phyloP scores from a whole-genome alignment of 2,888 invertebrate species.

The Thymelicus lineola region DNA sequence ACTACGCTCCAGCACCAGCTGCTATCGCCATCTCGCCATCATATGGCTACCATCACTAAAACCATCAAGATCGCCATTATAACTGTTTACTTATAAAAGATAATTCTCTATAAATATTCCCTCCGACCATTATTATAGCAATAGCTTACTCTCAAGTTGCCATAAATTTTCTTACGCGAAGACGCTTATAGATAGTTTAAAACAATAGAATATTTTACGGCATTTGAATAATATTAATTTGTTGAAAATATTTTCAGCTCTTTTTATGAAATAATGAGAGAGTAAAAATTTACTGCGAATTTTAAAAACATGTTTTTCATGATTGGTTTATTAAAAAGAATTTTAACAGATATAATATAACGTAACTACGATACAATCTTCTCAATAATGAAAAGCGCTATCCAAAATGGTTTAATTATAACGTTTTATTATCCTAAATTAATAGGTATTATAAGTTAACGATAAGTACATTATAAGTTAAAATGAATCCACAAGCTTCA shows the following conservation, averaged over 20 bases:
- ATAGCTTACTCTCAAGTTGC: conserved; percentile 18
- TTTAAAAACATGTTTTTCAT: no score
- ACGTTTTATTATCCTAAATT: neutral
- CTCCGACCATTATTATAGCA: conserved; percentile 28
- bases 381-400: conserved; percentile 3
- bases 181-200: conserved; percentile 6
- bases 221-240: no score
- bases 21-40: conserved; percentile 54
- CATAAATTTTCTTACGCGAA: conserved; percentile 8
- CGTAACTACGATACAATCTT: neutral
- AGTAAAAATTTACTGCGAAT: no score
- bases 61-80: conserved; percentile 10
- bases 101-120: conserved; percentile 13
- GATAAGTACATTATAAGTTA: neutral
- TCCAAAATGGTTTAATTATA: conserved; percentile 1
- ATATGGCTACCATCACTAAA: conserved; percentile 55
- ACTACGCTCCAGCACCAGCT: conserved; percentile 69
- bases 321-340: no score
- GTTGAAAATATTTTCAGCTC: no score
- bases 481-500: neutral
- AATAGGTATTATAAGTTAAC: neutral
- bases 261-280: no score
- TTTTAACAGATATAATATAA: no score
- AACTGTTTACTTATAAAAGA: conserved; percentile 1
- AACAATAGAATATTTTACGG: neutral